Evolutionary conservation across 2,113 vertebrate genomes (phyloP), one percentile per base, ranked within the genome.

Genomic region (Cyprinus carpio): DNA sequence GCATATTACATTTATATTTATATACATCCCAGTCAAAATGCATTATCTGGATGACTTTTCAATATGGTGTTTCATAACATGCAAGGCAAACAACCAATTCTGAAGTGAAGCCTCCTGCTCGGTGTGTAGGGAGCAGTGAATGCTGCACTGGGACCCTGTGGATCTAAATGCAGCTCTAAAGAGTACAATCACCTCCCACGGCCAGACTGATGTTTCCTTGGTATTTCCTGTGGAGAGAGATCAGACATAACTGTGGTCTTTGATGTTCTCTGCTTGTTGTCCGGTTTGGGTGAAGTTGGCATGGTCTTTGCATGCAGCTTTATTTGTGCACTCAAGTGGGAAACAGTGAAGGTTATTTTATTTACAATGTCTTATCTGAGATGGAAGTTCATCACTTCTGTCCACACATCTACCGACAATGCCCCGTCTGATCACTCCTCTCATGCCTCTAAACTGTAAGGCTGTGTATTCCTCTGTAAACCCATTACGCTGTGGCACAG

Each of bases 401-500:
- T 43, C 75, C 51, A 86, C 74, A 58, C 56, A n/a, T n/a, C 87
- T 64, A 88, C 78, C 82, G 65, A 43, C 29, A 60, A 34, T 43
- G 16, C 60, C 3, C 74, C 37, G 40, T 23, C 75, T 65, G 87
- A 86, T 76, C 81, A 80, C 23, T 79, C 88, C 64, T 82, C 88
- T 84, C 84, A 89, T 82, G 90, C 88, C 80, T 89, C 85, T 90
- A 87, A 88, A 87, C 92, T 88, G 83, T 84, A 89, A 90, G 84
- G 86, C 90, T 91, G 86, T 83, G 81, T 92, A 90, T 89, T 93
- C 89, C 91, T 88, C 91, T 91, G 91, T 93, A 93, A 95, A 91
- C 90, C 92, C 90, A 92, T 92, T 94, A 92, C 82, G 90, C 88
- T 87, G 88, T 69, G 87, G 89, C 83, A 80, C 87, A 92, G 92